phyloP scores from a whole-genome alignment of 2,113 vertebrate genomes.

The Microtus ochrogaster region DNA sequence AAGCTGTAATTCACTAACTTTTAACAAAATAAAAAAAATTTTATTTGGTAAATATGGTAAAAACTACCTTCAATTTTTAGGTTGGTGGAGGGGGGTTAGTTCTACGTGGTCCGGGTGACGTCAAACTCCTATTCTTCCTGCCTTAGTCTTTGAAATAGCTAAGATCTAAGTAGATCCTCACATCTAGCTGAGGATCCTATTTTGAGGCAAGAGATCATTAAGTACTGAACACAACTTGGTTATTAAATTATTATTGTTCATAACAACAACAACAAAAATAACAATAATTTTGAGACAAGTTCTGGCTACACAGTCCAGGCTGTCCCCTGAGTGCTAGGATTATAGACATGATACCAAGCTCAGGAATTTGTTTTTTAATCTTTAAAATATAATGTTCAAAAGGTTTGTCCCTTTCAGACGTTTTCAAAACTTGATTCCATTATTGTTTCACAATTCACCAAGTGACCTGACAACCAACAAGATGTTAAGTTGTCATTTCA shows the following conservation, averaged over 20 bases:
- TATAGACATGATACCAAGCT: neutral
- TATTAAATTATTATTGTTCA: neutral
- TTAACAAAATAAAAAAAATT: slow-evolving; percentile 40
- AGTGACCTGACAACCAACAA: slow-evolving; percentile 66
- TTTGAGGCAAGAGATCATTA: slow-evolving; percentile 63
- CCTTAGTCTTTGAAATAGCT: neutral
- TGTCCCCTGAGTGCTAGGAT: neutral
- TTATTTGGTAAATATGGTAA: neutral
- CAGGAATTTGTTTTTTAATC: slow-evolving; percentile 19
- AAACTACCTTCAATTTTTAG: neutral
- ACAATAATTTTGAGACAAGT: neutral
- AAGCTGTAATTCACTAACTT: neutral
- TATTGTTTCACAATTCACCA: slow-evolving; percentile 59
- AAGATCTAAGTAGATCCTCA: neutral
- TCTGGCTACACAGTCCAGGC: neutral
- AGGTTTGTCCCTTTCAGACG: slow-evolving; percentile 43
- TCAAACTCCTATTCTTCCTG: neutral
- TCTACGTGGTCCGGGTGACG: neutral
- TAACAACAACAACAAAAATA: too few species aligned
- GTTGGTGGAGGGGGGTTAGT: neutral
- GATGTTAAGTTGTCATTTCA: slow-evolving; percentile 70
- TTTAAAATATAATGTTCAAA: slow-evolving; percentile 58
- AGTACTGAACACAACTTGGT: slow-evolving; percentile 24
- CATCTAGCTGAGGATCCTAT: neutral
- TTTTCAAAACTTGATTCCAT: slow-evolving; percentile 47